A percentile compares a stretch with the other conserved stretches of the same genome.
These are phyloP conservation scores for Saxidomus purpurata DNA, from an alignment of 1,140 invertebrate genomes.

Conservation along the genomic window DNA sequence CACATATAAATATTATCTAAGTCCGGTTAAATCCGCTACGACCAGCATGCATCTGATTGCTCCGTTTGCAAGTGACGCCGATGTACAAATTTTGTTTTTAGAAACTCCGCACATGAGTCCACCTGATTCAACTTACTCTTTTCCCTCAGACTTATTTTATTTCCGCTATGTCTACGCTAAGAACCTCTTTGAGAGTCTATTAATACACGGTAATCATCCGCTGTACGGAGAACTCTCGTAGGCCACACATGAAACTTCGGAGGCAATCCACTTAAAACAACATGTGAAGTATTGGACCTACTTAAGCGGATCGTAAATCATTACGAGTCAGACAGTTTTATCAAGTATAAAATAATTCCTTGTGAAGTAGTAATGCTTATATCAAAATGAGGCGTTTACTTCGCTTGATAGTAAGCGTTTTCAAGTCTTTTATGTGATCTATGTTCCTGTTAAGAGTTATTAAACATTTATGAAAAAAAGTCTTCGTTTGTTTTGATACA, in stretches of 20 bases:
- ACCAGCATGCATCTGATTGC: no score
- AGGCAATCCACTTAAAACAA: constrained; percentile 58
- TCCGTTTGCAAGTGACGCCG: no score
- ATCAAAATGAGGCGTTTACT: constrained; percentile 55
- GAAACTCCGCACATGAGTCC: no score
- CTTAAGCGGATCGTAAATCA: constrained; percentile 57
- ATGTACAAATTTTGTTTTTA: no score
- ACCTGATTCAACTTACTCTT: constrained; percentile 21
- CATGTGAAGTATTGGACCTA: constrained; percentile 50
- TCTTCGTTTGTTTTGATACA: background rate
- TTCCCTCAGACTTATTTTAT: constrained; percentile 37
- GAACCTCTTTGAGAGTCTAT: constrained; percentile 17
- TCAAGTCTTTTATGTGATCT: constrained; percentile 52
- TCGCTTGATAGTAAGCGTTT: constrained; percentile 35
- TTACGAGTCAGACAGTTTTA: constrained; percentile 56
- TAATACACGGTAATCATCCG: constrained; percentile 17
- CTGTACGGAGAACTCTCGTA: background rate
- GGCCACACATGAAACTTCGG: constrained; percentile 49
- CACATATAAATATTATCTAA: no score
- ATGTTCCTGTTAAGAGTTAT: constrained; percentile 26
- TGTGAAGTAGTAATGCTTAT: constrained; percentile 42
- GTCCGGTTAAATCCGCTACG: no score
- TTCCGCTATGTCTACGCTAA: constrained; percentile 22
- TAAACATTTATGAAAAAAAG: constrained; percentile 25
- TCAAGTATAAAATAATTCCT: constrained; percentile 64